Evolutionary conservation across 2,888 invertebrate species (phyloP).

Genomic region (Tanytarsus gracilentus): DNA sequence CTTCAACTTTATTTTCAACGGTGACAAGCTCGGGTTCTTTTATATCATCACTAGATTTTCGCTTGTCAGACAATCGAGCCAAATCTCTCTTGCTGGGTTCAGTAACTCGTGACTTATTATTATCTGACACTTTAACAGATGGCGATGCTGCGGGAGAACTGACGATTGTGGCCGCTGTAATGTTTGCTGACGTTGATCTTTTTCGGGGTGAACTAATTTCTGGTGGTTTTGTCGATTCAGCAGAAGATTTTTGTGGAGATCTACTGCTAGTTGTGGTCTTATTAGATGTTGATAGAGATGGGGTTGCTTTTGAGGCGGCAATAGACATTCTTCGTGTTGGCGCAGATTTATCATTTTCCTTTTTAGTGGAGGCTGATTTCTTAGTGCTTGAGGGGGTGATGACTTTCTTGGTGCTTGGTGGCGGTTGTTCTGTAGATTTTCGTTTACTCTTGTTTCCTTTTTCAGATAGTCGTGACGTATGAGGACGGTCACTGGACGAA

Average conservation of each 20-base stretch:
- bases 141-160: too few species aligned
- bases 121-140: conserved; percentile 30
- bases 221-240: conserved; percentile 30
- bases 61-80: conserved; percentile 30
- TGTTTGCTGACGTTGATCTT: conserved; percentile 37
- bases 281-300: conserved; percentile 35
- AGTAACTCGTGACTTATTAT: conserved; percentile 29
- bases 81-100: conserved; percentile 31
- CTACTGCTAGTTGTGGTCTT: conserved; percentile 29
- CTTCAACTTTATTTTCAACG: background rate
- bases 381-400: conserved; percentile 32
- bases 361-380: conserved; percentile 30
- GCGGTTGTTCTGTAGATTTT: conserved; percentile 34
- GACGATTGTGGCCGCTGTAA: too few species aligned
- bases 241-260: conserved; percentile 32
- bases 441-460: conserved; percentile 29
- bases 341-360: conserved; percentile 30
- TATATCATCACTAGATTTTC: conserved; percentile 28
- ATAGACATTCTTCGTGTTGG: conserved; percentile 29
- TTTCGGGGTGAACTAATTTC: conserved; percentile 35
- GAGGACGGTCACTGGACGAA: conserved; percentile 44
- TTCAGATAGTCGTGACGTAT: conserved; percentile 34
- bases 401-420: conserved; percentile 30
- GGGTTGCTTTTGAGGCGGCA: background rate
- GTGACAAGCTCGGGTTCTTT: conserved; percentile 28